Conservation (phyloP, 2,797 vertebrate species). For the Phylloscopus collybita region DNA sequence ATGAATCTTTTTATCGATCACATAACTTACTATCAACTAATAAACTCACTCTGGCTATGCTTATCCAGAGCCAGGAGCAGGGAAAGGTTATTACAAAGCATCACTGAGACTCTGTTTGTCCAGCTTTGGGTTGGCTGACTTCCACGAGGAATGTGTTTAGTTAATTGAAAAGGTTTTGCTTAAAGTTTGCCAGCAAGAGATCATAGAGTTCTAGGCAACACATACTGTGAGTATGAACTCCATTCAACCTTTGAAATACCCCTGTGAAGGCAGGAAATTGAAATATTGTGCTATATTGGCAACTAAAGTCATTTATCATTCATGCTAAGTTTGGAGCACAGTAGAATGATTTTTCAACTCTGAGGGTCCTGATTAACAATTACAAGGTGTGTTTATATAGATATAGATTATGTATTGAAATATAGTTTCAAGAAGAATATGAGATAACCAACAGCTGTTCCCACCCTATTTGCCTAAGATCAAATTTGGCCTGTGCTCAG, state of each 20-base stretch:
- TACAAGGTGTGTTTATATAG: conserved; percentile 61
- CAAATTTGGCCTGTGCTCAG: conserved; percentile 67
- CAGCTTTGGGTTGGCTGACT: conserved; percentile 56
- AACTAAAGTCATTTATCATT: conserved; percentile 90
- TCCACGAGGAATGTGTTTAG: conserved; percentile 84
- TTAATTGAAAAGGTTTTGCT: conserved; percentile 87
- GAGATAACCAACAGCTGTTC: conserved; percentile 70
- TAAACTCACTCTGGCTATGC: background rate
- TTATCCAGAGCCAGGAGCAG: background rate
- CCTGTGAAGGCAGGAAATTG: conserved; percentile 91
- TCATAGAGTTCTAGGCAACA: conserved; percentile 83
- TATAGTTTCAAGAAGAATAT: conserved; percentile 46
- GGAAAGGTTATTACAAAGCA: conserved; percentile 53
- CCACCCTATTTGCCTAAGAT: conserved; percentile 65
- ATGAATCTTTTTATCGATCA: background rate
- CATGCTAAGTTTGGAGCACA: conserved; percentile 75
- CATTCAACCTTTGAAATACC: conserved; percentile 89
- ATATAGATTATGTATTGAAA: conserved; percentile 59
- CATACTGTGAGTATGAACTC: conserved; percentile 95
- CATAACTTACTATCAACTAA: background rate
- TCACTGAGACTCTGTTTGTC: conserved; percentile 63
- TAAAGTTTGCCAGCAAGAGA: conserved; percentile 79
- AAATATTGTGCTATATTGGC: conserved; percentile 92
- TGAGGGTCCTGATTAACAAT: conserved; percentile 72
- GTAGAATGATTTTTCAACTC: conserved; percentile 65